Evolutionary conservation across 2,797 vertebrate species (phyloP).

Genomic region (Limnodromus scolopaceus): DNA sequence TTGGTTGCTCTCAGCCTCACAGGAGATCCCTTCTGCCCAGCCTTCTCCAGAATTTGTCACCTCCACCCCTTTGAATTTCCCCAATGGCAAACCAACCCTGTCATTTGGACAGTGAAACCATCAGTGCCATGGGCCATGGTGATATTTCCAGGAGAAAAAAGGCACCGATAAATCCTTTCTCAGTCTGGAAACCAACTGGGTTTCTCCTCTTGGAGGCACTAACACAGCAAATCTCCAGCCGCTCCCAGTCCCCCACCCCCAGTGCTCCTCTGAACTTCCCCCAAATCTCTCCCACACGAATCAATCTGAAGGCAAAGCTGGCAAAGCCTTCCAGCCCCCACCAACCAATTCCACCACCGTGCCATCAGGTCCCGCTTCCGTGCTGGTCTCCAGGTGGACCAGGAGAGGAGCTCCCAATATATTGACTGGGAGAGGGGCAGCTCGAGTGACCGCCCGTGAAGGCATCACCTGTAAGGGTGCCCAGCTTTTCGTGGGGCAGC

Average conservation of each 20-base stretch:
- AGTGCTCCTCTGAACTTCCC: conserved; percentile 36
- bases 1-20: neutral
- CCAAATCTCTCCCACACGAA: conserved; percentile 50
- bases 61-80: neutral
- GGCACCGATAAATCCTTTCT: neutral
- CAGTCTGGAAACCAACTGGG: neutral
- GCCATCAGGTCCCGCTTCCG: rapidly evolving
- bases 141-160: conserved; percentile 18
- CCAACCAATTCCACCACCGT: neutral
- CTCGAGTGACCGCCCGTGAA: rapidly evolving
- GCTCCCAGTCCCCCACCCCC: neutral
- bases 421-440: neutral
- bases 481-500: neutral
- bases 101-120: neutral
- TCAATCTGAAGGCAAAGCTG: conserved; percentile 38
- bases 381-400: neutral
- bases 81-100: neutral
- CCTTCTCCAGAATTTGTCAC: neutral
- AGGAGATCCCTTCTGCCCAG: neutral
- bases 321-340: conserved; percentile 22
- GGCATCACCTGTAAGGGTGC: neutral
- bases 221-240: neutral
- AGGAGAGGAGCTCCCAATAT: neutral
- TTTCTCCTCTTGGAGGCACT: conserved; percentile 1
- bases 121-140: neutral